A percentile compares a stretch with the other conserved stretches of the same genome.
These are phyloP conservation scores for Apis florea DNA, from an alignment of 1,140 invertebrate species.

Conservation along the genomic window DNA sequence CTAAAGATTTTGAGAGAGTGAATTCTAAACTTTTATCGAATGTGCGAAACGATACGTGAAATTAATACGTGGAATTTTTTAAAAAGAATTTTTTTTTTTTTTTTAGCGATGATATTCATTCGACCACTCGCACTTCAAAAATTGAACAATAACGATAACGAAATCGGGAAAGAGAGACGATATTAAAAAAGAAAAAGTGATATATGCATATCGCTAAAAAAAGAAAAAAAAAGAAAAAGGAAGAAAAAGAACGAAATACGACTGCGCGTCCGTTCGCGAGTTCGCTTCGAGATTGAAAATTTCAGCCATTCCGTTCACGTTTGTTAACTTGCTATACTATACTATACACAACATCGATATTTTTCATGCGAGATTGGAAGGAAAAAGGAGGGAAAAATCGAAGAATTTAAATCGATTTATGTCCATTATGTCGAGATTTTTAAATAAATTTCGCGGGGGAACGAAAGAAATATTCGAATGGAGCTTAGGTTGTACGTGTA, in stretches of 20 bases:
- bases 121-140: neutral
- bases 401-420: slow-evolving; percentile 1
- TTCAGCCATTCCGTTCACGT: neutral
- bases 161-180: neutral
- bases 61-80: neutral
- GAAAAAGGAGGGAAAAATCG: neutral
- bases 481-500: slow-evolving; percentile 67
- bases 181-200: neutral
- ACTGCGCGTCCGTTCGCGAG: too few relatives aligned
- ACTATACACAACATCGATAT: neutral
- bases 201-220: neutral
- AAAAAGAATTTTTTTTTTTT: neutral
- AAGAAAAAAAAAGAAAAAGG: neutral
- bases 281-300: neutral
- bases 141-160: neutral
- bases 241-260: too few relatives aligned
- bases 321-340: neutral
- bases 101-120: neutral
- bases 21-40: neutral
- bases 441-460: slow-evolving; percentile 19
- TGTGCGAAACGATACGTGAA: neutral
- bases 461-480: slow-evolving; percentile 13
- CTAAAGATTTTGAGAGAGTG: neutral
- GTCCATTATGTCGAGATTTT: slow-evolving; percentile 43
- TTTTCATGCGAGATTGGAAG: neutral